Evolutionary conservation across 2,113 vertebrate genomes (phyloP).

Genomic region (Calyptomena viridis): DNA sequence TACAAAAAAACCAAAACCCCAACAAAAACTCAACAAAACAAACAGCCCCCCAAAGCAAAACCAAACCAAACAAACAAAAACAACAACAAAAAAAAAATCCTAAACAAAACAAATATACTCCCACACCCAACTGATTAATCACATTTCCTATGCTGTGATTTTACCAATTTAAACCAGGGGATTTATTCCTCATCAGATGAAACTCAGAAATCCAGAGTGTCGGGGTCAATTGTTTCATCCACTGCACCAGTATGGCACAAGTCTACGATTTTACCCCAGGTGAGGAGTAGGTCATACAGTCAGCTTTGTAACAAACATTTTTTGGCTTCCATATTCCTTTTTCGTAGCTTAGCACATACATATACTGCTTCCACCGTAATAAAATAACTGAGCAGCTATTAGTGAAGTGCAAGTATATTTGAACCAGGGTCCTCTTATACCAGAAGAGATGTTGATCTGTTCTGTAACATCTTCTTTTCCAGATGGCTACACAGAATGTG

Average conservation of each 20-base stretch:
- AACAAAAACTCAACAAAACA: no score
- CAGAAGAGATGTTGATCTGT: background rate
- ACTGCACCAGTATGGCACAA: background rate
- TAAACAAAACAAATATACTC: background rate
- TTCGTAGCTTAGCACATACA: background rate
- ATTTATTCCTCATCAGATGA: background rate
- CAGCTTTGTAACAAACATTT: background rate
- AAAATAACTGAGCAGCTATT: background rate
- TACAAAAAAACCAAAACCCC: fast-evolving
- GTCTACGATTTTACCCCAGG: background rate
- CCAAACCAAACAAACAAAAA: background rate
- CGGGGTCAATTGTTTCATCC: background rate
- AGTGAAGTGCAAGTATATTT: background rate
- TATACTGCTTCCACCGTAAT: background rate
- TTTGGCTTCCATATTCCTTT: background rate
- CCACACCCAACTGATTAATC: background rate
- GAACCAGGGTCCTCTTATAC: background rate
- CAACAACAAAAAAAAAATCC: no score
- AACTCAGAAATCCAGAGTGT: background rate
- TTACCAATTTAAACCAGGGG: background rate
- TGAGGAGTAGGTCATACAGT: background rate
- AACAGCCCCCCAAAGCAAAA: background rate
- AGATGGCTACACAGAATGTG: conserved; percentile 13
- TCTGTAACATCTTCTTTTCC: conserved; percentile 35
- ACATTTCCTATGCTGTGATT: background rate